Base-by-base conservation (phyloP, 2,113 vertebrate species). In the Caranx ignobilis region DNA sequence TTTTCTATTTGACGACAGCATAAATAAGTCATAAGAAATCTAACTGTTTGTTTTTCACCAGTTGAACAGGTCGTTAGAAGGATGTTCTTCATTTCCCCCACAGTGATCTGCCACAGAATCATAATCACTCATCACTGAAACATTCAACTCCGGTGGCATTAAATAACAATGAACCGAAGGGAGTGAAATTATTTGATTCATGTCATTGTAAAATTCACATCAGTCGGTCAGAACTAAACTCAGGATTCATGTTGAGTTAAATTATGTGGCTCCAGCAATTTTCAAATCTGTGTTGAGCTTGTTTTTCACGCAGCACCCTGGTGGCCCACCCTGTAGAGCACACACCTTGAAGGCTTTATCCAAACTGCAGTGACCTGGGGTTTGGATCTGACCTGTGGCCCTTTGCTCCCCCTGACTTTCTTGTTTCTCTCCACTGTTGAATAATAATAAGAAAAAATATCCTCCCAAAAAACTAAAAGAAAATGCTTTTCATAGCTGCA, bases 241-340 rank as follows among this genome's bases (percentile, higher is more conserved):
- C 66, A 48, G 66, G 43, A 71, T 61, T 82, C 47, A 32, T 47
- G 26, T 61, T n/a, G 56, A 34, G 65, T 74, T 54, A 15, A 54
- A 62, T 66, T 45, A 35, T 35, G 26, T 43, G 18, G 55, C 61
- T 64, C 34, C 26, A 37, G 56, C 8, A n/a, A 32, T 73, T 62
- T 73, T 69, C 41, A 71, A 26, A 57, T 47, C n/a, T 70, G 35
- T 69, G 35, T 31, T 39, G 8, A 26, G 26, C 26, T 26, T 26
- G 26, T 26, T 26, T 26, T 26, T 26, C 26, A 26, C 26, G 26
- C 26, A 26, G 26, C 26, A 26, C 26, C 26, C 26, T 26, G 26
- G 26, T 26, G 26, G 26, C 26, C 26, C 26, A 26, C 26, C 26
- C 26, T 26, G 26, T 26, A 26, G 26, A 26, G 26, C 26, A 26